Conservation (phyloP, 2,888 invertebrate genomes). For the Synanthedon formicaeformis region DNA sequence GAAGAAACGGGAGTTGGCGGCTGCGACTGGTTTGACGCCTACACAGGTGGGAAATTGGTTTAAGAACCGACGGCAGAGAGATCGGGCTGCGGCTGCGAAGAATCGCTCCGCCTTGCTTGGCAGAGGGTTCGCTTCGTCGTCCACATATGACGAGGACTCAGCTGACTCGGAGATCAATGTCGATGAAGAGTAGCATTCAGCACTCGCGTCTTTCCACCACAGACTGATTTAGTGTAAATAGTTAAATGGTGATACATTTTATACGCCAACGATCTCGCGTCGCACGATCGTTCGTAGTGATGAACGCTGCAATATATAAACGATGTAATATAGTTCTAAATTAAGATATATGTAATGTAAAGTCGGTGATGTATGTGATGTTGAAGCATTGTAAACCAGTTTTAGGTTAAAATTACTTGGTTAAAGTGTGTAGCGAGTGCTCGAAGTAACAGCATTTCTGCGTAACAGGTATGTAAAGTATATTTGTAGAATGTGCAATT, state of each 20-base stretch:
- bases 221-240: constrained; percentile 1
- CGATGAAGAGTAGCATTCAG: constrained; percentile 51
- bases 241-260: constrained; percentile 16
- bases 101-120: constrained; percentile 84
- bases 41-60: constrained; percentile 98
- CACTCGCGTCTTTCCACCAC: constrained; percentile 3
- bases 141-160: constrained; percentile 66
- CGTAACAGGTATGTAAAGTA: constrained; percentile 52
- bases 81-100: constrained; percentile 95
- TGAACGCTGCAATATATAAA: constrained; percentile 44
- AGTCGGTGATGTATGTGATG: constrained; percentile 49
- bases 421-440: constrained; percentile 52
- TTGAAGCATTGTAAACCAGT: constrained; percentile 42
- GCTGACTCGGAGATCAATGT: constrained; percentile 66
- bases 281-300: constrained; percentile 22
- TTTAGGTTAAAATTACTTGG: constrained; percentile 40
- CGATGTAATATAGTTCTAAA: constrained; percentile 20
- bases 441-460: constrained; percentile 37
- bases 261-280: constrained; percentile 7
- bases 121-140: constrained; percentile 62
- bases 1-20: constrained; percentile 95
- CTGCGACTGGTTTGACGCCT: constrained; percentile 94
- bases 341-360: constrained; percentile 37
- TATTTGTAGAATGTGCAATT: constrained; percentile 21
- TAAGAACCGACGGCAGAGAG: constrained; percentile 97